A percentile compares a stretch with the other conserved stretches of the same genome.
phyloP scores from a whole-genome alignment of 2,113 vertebrate species.

The Actinemys pallida region DNA sequence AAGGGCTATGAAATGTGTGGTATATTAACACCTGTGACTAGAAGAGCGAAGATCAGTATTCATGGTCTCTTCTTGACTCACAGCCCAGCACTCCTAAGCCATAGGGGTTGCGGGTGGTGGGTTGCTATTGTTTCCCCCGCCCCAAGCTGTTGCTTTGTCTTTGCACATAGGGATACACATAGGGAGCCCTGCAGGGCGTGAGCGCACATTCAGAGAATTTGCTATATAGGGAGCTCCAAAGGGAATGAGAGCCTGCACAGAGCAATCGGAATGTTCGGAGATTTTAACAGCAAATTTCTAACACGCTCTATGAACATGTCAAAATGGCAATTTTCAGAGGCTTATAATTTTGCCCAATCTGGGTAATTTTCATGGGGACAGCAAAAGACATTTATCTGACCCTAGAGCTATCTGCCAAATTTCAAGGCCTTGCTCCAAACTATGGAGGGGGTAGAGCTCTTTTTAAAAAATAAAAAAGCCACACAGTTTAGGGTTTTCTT shows the following conservation, averaged over 20 bases:
- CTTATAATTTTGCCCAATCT: not conserved
- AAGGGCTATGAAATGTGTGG: not conserved
- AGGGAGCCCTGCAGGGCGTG: not conserved
- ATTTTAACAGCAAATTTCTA: not conserved
- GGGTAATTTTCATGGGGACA: not conserved
- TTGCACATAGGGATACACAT: not conserved
- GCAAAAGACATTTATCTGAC: not conserved
- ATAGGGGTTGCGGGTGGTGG: not conserved
- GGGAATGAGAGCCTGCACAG: not conserved
- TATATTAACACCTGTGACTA: not conserved
- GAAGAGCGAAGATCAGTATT: not conserved
- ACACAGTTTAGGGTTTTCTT: not conserved
- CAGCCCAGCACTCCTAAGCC: not conserved
- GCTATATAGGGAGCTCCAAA: not conserved
- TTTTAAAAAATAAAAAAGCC: not conserved
- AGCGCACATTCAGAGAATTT: not conserved
- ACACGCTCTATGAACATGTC: not conserved
- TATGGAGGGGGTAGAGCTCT: not conserved
- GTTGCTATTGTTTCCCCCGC: not conserved
- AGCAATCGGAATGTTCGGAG: not conserved
- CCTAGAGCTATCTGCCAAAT: not conserved
- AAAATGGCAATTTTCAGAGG: not conserved
- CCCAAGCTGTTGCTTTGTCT: not conserved
- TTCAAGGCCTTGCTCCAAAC: not conserved
- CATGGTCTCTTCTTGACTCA: not conserved